Evolutionary conservation across 1,140 invertebrate genomes (phyloP).

Genomic region (Druon quercuslanigerum): DNA sequence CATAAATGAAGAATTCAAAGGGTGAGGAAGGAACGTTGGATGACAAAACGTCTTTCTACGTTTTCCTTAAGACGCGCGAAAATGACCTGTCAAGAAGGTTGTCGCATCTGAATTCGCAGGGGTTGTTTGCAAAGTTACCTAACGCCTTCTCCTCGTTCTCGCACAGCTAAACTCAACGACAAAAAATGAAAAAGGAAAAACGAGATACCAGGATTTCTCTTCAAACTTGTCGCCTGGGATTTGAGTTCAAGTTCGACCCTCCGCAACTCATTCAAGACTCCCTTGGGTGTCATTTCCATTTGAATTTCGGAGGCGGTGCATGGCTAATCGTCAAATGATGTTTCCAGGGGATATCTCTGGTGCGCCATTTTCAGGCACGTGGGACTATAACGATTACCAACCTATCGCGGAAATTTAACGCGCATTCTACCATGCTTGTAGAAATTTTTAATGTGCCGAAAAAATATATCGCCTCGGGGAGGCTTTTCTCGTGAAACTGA

Average conservation of each 20-base stretch:
- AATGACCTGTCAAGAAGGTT: constrained; percentile 26
- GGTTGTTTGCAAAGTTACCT: constrained; percentile 1
- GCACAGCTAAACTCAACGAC: background rate
- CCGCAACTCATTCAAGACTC: constrained; percentile 10
- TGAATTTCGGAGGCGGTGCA: constrained; percentile 15
- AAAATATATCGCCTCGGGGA: background rate
- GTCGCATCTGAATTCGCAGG: background rate
- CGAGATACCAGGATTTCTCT: constrained; percentile 11
- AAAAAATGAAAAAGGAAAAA: background rate
- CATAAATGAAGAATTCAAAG: constrained; percentile 16
- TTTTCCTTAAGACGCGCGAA: constrained; percentile 13
- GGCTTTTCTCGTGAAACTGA: background rate
- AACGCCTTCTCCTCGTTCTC: background rate
- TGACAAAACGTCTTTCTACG: constrained; percentile 5
- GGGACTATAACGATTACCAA: constrained; percentile 8
- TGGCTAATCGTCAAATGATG: constrained; percentile 29
- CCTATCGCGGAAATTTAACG: constrained; percentile 17
- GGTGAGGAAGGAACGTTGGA: background rate
- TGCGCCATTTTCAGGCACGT: constrained; percentile 20
- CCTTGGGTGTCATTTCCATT: constrained; percentile 22
- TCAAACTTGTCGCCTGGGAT: constrained; percentile 23
- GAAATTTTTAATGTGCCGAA: background rate
- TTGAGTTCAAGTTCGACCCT: constrained; percentile 25
- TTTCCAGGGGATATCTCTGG: constrained; percentile 15
- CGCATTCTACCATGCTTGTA: background rate